Evolutionary conservation across 2,888 invertebrate genomes (phyloP).

Genomic region (Leptinotarsa haldemani): DNA sequence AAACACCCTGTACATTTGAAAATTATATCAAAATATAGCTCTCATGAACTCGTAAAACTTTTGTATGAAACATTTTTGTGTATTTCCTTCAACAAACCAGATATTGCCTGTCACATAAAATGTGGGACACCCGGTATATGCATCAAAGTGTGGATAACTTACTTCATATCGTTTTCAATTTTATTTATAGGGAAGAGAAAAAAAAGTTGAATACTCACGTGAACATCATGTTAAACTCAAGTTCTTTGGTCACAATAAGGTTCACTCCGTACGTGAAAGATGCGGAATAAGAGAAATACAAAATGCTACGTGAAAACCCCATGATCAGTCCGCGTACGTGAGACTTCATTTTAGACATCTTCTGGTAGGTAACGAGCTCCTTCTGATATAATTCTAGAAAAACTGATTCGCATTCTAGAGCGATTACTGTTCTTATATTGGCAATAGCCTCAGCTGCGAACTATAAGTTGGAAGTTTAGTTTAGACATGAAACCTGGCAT

Average conservation of each 20-base stretch:
- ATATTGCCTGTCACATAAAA: too few species aligned
- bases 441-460: constrained; percentile 81
- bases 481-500: too few species aligned
- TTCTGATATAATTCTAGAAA: constrained; percentile 73
- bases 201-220: constrained; percentile 69
- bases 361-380: constrained; percentile 71
- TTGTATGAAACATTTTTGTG: too few species aligned
- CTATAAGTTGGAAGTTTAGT: constrained; percentile 55
- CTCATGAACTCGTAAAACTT: too few species aligned
- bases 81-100: too few species aligned
- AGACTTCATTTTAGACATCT: constrained; percentile 69
- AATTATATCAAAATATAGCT: too few species aligned
- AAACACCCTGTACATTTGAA: too few species aligned
- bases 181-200: too few species aligned
- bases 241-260: constrained; percentile 71
- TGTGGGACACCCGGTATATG: too few species aligned
- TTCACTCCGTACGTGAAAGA: constrained; percentile 79
- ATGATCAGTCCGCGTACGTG: constrained; percentile 76
- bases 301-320: constrained; percentile 75
- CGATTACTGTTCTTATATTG: constrained; percentile 80
- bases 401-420: constrained; percentile 75
- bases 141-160: neutral
- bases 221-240: constrained; percentile 73
- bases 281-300: constrained; percentile 76
- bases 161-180: neutral